These are phyloP conservation scores for Bilobella aurantiaca DNA, from an alignment of 1,140 invertebrate genomes.

Conservation along the genomic window DNA sequence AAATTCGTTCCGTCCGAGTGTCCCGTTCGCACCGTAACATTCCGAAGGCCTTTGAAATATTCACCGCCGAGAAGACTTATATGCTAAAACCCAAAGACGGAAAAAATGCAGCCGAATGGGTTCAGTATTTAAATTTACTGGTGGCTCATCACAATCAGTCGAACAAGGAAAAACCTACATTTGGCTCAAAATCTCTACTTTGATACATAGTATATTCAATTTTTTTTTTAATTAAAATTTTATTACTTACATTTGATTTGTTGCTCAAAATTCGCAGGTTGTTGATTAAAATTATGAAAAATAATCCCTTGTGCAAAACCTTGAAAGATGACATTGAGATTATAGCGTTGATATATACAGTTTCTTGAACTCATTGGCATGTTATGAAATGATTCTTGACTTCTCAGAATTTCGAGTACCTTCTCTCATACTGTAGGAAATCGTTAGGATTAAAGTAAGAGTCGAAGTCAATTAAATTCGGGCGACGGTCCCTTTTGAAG, in stretches of 20 bases:
- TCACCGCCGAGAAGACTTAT: conserved; percentile 80
- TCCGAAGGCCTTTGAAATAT: conserved; percentile 91
- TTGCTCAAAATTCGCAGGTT: neutral
- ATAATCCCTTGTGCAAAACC: no score
- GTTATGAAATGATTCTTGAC: no score
- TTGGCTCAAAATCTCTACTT: conserved; percentile 2
- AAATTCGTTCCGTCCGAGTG: conserved; percentile 84
- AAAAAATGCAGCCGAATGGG: conserved; percentile 91
- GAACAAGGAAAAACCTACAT: conserved; percentile 2
- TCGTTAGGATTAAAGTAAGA: neutral
- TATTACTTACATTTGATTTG: neutral
- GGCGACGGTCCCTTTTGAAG: neutral
- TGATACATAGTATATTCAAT: neutral
- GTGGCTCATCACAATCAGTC: conserved; percentile 19
- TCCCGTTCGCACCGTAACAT: conserved; percentile 72
- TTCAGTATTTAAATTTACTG: conserved; percentile 46
- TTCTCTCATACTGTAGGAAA: neutral
- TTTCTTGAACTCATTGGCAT: no score
- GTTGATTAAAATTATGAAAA: no score
- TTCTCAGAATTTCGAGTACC: neutral
- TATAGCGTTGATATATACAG: no score
- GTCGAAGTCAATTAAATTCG: neutral
- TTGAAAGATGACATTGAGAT: no score
- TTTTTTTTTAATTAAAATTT: neutral
- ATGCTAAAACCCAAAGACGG: conserved; percentile 86